Percentiles rank a stretch among this genome's conserved stretches.
phyloP scores from a whole-genome alignment of 2,113 vertebrate species.

The Corydoras sp. region DNA sequence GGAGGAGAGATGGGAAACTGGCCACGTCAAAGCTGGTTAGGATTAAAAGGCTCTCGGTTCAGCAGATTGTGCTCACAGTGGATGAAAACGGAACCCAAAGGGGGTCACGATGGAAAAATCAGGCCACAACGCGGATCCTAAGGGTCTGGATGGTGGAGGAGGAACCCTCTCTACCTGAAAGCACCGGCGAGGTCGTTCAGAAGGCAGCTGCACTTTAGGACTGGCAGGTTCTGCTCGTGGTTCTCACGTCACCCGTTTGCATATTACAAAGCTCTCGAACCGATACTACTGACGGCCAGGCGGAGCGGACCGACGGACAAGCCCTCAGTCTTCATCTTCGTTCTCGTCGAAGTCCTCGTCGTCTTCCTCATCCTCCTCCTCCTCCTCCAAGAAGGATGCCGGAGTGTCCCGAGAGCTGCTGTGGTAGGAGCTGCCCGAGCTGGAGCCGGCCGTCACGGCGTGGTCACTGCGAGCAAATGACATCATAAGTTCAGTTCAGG shows the following conservation, averaged over 20 bases:
- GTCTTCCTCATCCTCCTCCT: slow-evolving; percentile 86
- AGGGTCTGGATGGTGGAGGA: too few relatives aligned
- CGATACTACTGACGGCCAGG: slow-evolving; percentile 3
- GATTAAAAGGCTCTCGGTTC: too few relatives aligned
- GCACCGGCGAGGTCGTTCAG: slow-evolving; percentile 5
- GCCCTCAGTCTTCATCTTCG: slow-evolving; percentile 79
- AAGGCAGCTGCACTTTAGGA: slow-evolving; percentile 1
- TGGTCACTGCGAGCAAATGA: slow-evolving; percentile 67
- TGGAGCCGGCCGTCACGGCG: slow-evolving; percentile 83
- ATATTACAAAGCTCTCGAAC: too few relatives aligned
- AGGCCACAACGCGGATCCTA: too few relatives aligned
- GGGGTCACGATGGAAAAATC: too few relatives aligned
- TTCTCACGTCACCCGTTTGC: neutral
- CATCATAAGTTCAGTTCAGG: too few relatives aligned
- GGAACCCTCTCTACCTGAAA: neutral
- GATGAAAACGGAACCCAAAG: too few relatives aligned
- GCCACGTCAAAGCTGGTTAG: too few relatives aligned
- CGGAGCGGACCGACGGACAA: slow-evolving; percentile 29
- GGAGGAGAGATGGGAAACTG: too few relatives aligned
- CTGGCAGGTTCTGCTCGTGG: neutral
- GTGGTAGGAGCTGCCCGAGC: slow-evolving; percentile 86
- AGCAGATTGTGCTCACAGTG: too few relatives aligned
- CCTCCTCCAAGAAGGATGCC: slow-evolving; percentile 88
- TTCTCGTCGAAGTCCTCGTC: slow-evolving; percentile 90
- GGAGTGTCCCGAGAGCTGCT: slow-evolving; percentile 92